A percentile compares a stretch with the other conserved stretches of the same genome.
These are phyloP conservation scores for Hirundichthys speculiger DNA, from an alignment of 2,113 vertebrate species.

Conservation along the genomic window DNA sequence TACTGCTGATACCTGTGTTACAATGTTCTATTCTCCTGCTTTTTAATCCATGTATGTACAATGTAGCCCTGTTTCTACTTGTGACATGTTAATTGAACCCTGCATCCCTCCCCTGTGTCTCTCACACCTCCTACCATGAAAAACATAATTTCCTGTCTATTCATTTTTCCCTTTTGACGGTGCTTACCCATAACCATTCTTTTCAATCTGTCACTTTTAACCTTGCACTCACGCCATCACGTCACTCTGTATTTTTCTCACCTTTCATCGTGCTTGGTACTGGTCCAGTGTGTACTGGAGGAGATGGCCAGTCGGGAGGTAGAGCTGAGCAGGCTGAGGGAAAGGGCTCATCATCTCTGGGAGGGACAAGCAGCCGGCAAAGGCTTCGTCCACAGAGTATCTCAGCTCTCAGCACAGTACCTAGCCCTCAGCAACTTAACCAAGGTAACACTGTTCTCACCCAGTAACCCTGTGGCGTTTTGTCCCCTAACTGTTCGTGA, in stretches of 20 bases:
- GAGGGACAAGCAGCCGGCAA: conserved; percentile 95
- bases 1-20: conserved; percentile 43
- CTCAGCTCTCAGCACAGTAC: conserved; percentile 94
- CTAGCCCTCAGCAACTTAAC: conserved; percentile 96
- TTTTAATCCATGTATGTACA: conserved; percentile 37
- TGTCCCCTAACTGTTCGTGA: neutral
- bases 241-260: conserved; percentile 20
- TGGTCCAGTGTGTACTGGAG: conserved; percentile 93
- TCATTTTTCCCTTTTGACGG: conserved; percentile 28
- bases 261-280: conserved; percentile 61
- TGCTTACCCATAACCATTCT: conserved; percentile 27
- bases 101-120: conserved; percentile 18
- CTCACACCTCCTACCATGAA: conserved; percentile 13
- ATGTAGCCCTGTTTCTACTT: conserved; percentile 32
- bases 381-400: conserved; percentile 96
- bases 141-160: conserved; percentile 34
- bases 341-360: conserved; percentile 94
- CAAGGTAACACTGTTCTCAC: conserved; percentile 85
- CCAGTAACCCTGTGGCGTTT: conserved; percentile 9
- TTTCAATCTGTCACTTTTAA: conserved; percentile 31
- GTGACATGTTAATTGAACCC: conserved; percentile 39
- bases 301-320: conserved; percentile 91
- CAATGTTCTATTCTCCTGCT: conserved; percentile 21
- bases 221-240: conserved; percentile 15
- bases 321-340: conserved; percentile 92